These are phyloP conservation scores for Epinotia brunnichana DNA, from an alignment of 2,888 invertebrate species.

Conservation along the genomic window DNA sequence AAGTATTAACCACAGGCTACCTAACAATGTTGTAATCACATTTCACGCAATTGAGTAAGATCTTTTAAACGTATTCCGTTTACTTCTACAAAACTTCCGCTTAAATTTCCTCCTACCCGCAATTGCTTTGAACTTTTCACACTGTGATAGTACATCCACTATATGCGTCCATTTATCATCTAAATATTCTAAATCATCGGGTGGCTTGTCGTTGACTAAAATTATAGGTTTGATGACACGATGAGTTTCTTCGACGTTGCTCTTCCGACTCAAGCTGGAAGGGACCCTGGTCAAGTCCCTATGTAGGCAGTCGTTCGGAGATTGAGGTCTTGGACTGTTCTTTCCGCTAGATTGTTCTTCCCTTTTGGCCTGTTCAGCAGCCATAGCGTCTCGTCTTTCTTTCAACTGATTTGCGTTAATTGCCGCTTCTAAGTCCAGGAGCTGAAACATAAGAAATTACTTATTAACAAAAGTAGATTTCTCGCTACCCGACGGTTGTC, in stretches of 20 bases:
- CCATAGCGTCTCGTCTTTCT: slow-evolving; percentile 48
- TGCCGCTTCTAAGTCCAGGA: slow-evolving; percentile 72
- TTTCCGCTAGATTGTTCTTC: slow-evolving; percentile 65
- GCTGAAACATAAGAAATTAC: slow-evolving; percentile 58
- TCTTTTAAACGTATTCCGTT: slow-evolving; percentile 71
- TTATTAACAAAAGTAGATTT: neutral
- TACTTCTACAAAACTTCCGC: slow-evolving; percentile 71
- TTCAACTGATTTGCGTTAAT: slow-evolving; percentile 52
- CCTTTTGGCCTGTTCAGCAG: slow-evolving; percentile 59
- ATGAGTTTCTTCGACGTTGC: slow-evolving; percentile 52
- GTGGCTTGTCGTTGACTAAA: slow-evolving; percentile 73
- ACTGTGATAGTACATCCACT: slow-evolving; percentile 62
- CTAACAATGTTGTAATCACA: neutral
- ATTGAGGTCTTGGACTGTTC: slow-evolving; percentile 59
- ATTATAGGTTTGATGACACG: slow-evolving; percentile 69
- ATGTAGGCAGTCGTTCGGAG: slow-evolving; percentile 55
- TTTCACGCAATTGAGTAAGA: slow-evolving; percentile 74
- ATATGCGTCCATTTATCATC: slow-evolving; percentile 71
- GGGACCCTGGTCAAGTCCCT: slow-evolving; percentile 61
- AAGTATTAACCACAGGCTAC: neutral
- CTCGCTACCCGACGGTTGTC: neutral
- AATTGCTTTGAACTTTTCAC: slow-evolving; percentile 67
- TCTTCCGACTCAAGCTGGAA: slow-evolving; percentile 57
- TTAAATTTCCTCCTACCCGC: slow-evolving; percentile 67
- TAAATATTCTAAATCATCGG: slow-evolving; percentile 73